These are phyloP conservation scores for Danio rerio DNA, from an alignment of 2,113 vertebrate species.

Conservation along the genomic window GRCz12tu NC_133181.1:51068001-51068500, in stretches of 20 bases:
- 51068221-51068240: neutral
- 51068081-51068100: neutral
- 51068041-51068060: neutral
- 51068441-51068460: too few relatives aligned
- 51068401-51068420: neutral
- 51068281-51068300: neutral
- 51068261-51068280: neutral
- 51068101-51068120: neutral
- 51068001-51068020: neutral
- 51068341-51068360: constrained; percentile 24
- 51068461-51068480: too few relatives aligned
- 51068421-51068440: too few relatives aligned
- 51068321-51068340: constrained; percentile 14
- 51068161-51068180: neutral
- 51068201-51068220: neutral
- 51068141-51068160: neutral
- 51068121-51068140: neutral
- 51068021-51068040: neutral
- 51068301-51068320: constrained; percentile 3
- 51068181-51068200: neutral
- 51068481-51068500: too few relatives aligned
- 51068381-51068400: neutral
- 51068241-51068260: neutral
- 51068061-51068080: neutral
- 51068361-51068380: neutral